These are phyloP conservation scores for Merops nubicus DNA, from an alignment of 2,113 vertebrate species.

Conservation along the genomic window DNA sequence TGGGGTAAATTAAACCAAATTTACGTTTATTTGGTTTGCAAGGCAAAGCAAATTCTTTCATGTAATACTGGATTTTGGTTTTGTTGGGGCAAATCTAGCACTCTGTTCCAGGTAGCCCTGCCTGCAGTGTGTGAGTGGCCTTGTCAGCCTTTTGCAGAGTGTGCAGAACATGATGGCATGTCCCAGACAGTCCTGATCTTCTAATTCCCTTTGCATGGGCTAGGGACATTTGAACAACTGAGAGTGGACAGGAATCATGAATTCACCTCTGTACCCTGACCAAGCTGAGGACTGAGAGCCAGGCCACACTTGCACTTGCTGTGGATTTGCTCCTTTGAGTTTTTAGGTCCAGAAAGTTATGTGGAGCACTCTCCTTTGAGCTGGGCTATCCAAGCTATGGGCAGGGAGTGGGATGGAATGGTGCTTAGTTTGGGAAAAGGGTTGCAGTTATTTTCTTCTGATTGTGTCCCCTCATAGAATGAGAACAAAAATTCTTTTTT, in stretches of 20 bases:
- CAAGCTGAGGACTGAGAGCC: not conserved
- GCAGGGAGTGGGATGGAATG: not conserved
- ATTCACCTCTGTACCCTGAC: fast-evolving
- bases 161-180: not conserved
- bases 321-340: not conserved
- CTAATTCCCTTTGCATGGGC: not conserved
- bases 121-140: not conserved
- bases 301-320: not conserved
- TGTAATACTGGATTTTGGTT: not conserved
- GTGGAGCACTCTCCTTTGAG: not conserved
- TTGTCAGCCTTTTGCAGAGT: not conserved
- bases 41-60: not conserved
- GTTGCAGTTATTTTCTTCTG: not conserved
- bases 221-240: not conserved
- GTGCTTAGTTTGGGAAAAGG: not conserved
- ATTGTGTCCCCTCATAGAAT: not conserved
- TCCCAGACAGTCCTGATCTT: not conserved
- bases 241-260: not conserved
- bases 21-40: not conserved
- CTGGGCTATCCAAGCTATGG: not conserved
- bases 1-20: not conserved
- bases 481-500: not conserved
- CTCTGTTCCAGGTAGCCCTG: not conserved
- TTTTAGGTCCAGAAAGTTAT: not conserved
- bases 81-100: not conserved